Base-by-base conservation (phyloP, 2,797 vertebrate genomes). In the Diplodus sargus region DNA sequence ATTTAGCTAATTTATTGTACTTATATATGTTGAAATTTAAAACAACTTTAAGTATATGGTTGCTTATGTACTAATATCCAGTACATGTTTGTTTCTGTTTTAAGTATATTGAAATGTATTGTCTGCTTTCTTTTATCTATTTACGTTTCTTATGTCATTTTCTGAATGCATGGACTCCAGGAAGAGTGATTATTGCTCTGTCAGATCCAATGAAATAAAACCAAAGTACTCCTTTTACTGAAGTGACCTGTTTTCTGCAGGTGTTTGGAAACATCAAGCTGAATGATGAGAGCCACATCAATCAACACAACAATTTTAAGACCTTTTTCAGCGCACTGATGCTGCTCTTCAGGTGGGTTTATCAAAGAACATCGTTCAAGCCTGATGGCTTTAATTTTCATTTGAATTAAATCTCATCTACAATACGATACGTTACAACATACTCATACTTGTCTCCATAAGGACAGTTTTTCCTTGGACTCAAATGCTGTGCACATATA, bases 291-390 rank as follows among this genome's bases (percentile, higher is more conserved):
- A 98, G 96, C 87, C 97, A 98, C 92, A 99, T 99, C 84, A 99
- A 99, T 90, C 95, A 98, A 54, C 98, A 99, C 95, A 99, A 99
- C 95, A 99, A 99, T 91, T 99, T 99, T 82, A 97, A 98, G 90
- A 99, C 96, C 45, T 99, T 99, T 91, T 96, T 97, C 77, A 95
- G 97, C 30, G 98, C 98, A 0, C 95, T 99, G 53, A 99, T 99
- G 98, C 95, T 99, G 23, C 97, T 99, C 11, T 99, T 99, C 94
- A 97, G 98, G 98, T 99, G 87, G 81, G 87, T 8, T 30, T 48
- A 6, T 56, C 11, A 58, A 42, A 25, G 20, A 62, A 42, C 17
- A 62, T 45, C 20, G 13, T n/a, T 25, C 9, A 2, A 45, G 39
- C 14, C 51, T 25, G 2, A n/a, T 25, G 10, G 2, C 13, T 65